phyloP scores from a whole-genome alignment of 2,113 vertebrate genomes.

The Cyanoderma ruficeps region DNA sequence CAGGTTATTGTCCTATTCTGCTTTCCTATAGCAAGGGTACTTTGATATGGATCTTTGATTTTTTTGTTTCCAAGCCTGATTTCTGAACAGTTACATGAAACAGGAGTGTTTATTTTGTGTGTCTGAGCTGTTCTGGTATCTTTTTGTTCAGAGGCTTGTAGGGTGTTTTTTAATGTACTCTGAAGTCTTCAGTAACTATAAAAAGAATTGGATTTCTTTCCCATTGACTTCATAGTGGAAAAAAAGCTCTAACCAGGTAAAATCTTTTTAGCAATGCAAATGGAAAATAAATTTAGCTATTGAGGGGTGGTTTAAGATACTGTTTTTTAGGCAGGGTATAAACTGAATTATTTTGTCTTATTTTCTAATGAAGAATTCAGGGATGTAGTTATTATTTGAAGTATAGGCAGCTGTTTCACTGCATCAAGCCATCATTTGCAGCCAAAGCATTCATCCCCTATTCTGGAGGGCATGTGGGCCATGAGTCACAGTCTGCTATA shows the following conservation, averaged over 20 bases:
- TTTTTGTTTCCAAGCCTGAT: background rate
- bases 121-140: background rate
- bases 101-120: background rate
- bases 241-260: background rate
- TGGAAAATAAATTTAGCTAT: background rate
- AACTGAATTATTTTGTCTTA: background rate
- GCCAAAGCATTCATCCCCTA: rapidly evolving
- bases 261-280: background rate
- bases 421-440: background rate
- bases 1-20: background rate
- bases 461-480: background rate
- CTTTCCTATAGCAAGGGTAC: background rate
- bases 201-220: background rate
- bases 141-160: background rate
- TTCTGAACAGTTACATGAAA: background rate
- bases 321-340: background rate
- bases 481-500: background rate
- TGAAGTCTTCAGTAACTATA: background rate
- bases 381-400: background rate
- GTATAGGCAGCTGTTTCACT: background rate
- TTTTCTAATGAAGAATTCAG: background rate
- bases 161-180: background rate
- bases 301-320: background rate
- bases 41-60: background rate
- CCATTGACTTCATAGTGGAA: background rate